Base-by-base conservation (phyloP, 2,888 invertebrate genomes). In the Silvanus unidentatus region DNA sequence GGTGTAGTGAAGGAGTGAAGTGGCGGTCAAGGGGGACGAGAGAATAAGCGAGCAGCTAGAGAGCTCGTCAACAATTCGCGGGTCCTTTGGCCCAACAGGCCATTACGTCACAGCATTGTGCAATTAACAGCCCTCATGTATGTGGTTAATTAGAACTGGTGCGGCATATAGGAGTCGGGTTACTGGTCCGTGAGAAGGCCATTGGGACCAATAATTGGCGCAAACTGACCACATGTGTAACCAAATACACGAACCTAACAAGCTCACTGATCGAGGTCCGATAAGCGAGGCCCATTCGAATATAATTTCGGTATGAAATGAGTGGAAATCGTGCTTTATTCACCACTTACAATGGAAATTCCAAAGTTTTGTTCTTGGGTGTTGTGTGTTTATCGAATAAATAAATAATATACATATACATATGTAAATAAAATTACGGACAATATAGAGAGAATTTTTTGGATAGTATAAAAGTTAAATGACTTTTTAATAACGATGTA, bases 401-500 rank as follows among this genome's bases (percentile, higher is more conserved):
- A 22, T 22, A 22, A 22, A 22, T n/a, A n/a, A n/a, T n/a, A n/a
- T n/a, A n/a, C n/a, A n/a, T n/a, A 22, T 22, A 8, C 3, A 3
- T 22, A 5, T 22, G 22, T 22, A 22, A 22, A 22, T 22, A 22
- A 22, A 22, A 22, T 22, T 22, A 22, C 8, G 8, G n/a, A 3
- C 22, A 22, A 8, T 22, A 22, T 22, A 8, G 4, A 22, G 3
- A 22, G 3, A 22, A 3, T 22, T 22, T 22, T 22, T 22, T 22
- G 4, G 8, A 22, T 22, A 5, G 22, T 22, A 22, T 22, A 22
- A 3, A 22, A 22, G 22, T 32, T 32, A 64, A 64, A 64, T 63
- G 64, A 47, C 57, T 62, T 63, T 64, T 62, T 63, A 64, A 64
- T 64, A 60, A 59, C 58, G 58, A 60, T 53, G 50, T 56, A 54